These are phyloP conservation scores for Thinocorus orbignyianus DNA, from an alignment of 2,113 vertebrate species.

Conservation along the genomic window DNA sequence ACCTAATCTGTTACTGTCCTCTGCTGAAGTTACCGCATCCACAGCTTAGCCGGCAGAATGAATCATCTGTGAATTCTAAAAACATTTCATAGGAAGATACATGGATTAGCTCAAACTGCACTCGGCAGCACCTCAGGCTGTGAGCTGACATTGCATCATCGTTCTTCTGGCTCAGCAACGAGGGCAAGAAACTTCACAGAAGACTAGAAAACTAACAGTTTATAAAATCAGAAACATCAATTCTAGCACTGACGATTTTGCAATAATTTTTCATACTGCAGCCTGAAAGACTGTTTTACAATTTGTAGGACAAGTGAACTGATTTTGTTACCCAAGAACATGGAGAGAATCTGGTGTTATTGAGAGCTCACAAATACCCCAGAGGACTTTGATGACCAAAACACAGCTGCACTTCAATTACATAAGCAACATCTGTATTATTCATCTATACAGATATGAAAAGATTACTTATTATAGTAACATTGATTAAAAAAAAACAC, in stretches of 20 bases:
- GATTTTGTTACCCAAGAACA: background rate
- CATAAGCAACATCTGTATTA: background rate
- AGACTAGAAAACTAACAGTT: background rate
- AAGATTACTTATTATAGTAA: background rate
- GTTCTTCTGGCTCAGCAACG: background rate
- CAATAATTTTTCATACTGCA: background rate
- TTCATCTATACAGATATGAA: background rate
- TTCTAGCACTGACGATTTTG: background rate
- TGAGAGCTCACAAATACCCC: background rate
- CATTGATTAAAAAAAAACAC: background rate
- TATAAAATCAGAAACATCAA: background rate
- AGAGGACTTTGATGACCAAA: background rate
- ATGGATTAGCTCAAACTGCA: background rate
- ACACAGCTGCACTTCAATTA: background rate
- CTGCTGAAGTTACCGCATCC: background rate
- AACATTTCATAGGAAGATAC: background rate
- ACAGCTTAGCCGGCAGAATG: background rate
- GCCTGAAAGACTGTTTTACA: background rate
- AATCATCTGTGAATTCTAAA: background rate
- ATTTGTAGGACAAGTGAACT: background rate
- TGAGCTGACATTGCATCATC: background rate
- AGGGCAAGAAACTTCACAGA: background rate
- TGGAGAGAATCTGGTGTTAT: background rate
- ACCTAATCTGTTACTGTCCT: background rate
- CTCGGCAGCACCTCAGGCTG: background rate